Evolutionary conservation across 2,113 vertebrate species (phyloP).

Genomic region (Regulus satrapa): DNA sequence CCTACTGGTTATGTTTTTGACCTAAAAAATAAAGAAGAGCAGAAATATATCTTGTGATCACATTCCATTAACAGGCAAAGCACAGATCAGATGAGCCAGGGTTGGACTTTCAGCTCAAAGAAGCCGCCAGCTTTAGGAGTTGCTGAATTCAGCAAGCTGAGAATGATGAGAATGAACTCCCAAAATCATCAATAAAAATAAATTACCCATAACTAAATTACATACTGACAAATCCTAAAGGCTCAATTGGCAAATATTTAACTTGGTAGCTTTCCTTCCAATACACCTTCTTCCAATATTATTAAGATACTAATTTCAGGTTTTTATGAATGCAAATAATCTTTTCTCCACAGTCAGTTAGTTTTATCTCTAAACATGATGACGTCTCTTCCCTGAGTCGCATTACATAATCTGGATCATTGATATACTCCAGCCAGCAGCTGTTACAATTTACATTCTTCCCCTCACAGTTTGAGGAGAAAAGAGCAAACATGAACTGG

Average conservation of each 20-base stretch:
- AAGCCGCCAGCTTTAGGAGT: not conserved
- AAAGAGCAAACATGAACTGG: not conserved
- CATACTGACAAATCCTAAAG: conserved; percentile 34
- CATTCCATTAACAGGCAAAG: not conserved
- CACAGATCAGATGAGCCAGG: not conserved
- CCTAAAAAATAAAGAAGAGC: not conserved
- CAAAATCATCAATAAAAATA: not conserved
- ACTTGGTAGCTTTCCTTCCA: not conserved
- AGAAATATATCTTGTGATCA: not conserved
- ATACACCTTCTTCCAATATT: not conserved
- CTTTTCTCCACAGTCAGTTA: not conserved
- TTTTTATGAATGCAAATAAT: not conserved
- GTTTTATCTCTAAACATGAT: not conserved
- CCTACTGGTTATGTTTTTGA: not conserved
- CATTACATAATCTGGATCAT: not conserved
- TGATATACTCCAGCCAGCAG: not conserved
- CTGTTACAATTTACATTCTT: not conserved
- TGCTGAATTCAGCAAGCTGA: not conserved
- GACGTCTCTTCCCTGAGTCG: not conserved
- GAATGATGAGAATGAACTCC: not conserved
- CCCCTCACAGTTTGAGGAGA: not conserved
- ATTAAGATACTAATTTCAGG: not conserved
- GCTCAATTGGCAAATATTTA: conserved; percentile 14
- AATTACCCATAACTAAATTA: conserved; percentile 34
- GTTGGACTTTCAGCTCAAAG: not conserved